Percentiles rank a stretch among this genome's conserved stretches.
Conservation (phyloP, 2,113 vertebrate species). For the Saguinus imperator region DNA sequence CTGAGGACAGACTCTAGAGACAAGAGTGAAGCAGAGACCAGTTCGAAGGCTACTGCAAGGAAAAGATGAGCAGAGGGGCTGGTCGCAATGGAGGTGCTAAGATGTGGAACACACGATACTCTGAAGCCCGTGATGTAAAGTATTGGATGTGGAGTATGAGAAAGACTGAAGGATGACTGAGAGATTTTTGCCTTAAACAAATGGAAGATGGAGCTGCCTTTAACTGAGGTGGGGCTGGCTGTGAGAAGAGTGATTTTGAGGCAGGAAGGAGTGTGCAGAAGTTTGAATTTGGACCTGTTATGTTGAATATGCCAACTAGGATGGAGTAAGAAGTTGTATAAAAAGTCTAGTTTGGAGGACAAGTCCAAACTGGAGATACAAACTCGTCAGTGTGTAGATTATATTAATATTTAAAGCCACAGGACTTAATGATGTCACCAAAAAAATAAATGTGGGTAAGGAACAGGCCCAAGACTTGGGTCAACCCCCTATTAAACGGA, state of each 20-base stretch:
- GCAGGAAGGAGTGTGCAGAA: not conserved
- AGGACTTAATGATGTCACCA: not conserved
- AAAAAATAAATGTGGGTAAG: not conserved
- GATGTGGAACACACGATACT: rapidly evolving
- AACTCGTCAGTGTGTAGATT: not conserved
- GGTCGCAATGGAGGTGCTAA: not conserved
- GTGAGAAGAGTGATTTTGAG: not conserved
- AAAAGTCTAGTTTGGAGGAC: not conserved
- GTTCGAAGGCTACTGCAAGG: not conserved
- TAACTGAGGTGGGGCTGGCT: not conserved
- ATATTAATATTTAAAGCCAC: not conserved
- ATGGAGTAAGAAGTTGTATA: not conserved
- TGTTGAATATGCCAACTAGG: not conserved
- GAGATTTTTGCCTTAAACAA: not conserved
- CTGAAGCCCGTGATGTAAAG: not conserved
- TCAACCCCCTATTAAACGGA: not conserved
- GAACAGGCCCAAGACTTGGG: not conserved
- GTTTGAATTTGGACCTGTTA: not conserved
- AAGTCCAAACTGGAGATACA: not conserved
- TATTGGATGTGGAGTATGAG: not conserved
- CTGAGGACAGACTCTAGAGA: not conserved
- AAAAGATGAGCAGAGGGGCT: not conserved
- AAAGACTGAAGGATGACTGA: not conserved
- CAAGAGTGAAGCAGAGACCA: not conserved
- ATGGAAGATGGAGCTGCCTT: not conserved